Conservation (phyloP, 64 coral and sea anemone genomes). For the Montipora capricornis region DNA sequence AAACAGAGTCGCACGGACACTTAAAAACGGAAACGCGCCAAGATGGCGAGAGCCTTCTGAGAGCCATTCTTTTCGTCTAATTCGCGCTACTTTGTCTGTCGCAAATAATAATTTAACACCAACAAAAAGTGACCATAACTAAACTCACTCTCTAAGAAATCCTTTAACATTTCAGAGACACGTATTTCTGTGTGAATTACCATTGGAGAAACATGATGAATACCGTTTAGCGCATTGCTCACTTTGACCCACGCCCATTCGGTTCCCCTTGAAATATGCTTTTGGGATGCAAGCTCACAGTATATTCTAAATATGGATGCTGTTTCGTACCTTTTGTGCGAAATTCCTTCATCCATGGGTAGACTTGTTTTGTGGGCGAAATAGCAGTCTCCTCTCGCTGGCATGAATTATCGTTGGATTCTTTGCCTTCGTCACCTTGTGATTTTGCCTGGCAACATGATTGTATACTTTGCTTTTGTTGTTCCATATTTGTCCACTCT, state of each 20-base stretch:
- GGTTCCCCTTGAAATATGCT: neutral
- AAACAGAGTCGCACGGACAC: neutral
- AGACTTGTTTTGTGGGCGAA: constrained; percentile 18
- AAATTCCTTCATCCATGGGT: constrained; percentile 94
- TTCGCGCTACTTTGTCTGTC: too few relatives aligned
- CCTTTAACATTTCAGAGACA: neutral
- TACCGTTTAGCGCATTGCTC: neutral
- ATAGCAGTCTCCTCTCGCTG: neutral
- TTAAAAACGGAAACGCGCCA: constrained; percentile 17
- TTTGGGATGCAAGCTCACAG: neutral
- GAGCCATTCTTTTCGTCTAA: constrained; percentile 26
- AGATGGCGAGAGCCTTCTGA: neutral
- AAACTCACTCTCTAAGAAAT: neutral
- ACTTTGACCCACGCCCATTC: neutral
- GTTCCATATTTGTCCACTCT: constrained; percentile 9
- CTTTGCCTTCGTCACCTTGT: neutral
- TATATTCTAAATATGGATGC: neutral
- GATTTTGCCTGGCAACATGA: constrained; percentile 40
- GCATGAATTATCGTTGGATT: neutral
- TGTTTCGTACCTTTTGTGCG: constrained; percentile 85
- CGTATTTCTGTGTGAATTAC: neutral
- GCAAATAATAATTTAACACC: constrained; percentile 1
- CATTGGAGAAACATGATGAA: neutral
- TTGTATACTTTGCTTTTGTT: neutral
- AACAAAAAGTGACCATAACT: neutral